Evolutionary conservation across 2,888 invertebrate species (phyloP).

Genomic region (Heterodera filipjevi): DNA sequence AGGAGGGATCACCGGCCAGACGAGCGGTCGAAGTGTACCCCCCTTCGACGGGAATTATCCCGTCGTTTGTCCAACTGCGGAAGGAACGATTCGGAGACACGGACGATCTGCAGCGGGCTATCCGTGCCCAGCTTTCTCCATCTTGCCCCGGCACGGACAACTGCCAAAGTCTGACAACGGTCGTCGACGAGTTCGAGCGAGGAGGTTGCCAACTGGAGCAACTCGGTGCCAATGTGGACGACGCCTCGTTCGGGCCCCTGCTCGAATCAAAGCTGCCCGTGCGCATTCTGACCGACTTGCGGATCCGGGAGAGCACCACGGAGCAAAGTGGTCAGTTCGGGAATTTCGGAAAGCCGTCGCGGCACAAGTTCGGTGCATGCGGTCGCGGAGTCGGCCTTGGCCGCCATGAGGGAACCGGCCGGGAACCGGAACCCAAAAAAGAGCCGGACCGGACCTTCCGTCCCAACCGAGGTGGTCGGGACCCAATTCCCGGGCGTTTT

Average conservation of each 20-base stretch:
- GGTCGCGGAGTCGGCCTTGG: background rate
- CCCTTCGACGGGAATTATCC: constrained; percentile 9
- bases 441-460: background rate
- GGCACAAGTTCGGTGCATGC: background rate
- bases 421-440: background rate
- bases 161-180: background rate
- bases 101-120: background rate
- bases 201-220: background rate
- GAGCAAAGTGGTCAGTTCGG: background rate
- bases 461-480: background rate
- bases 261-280: background rate
- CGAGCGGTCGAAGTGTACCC: constrained; percentile 10
- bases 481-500: background rate
- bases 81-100: constrained; percentile 1
- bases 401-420: background rate
- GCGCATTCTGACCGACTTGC: background rate
- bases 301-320: background rate
- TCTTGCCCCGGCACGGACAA: background rate
- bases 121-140: background rate
- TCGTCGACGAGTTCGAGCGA: background rate
- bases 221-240: background rate
- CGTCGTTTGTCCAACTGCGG: background rate
- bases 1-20: background rate
- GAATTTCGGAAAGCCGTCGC: background rate
- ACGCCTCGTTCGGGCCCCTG: background rate